phyloP scores from a whole-genome alignment of 1,140 invertebrate species.

The Calephelis nemesis region DNA sequence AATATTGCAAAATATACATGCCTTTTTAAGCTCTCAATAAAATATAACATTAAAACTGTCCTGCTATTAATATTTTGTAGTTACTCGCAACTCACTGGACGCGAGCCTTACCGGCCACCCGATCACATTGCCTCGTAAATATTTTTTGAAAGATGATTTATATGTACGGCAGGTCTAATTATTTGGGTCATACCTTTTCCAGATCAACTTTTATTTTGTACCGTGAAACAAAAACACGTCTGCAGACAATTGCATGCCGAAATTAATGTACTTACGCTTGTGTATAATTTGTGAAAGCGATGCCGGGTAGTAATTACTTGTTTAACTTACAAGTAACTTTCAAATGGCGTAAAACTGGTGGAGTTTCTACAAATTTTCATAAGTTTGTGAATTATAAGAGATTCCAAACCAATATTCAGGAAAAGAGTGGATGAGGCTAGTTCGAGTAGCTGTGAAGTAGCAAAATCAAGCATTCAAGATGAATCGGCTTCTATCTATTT shows the following conservation, averaged over 20 bases:
- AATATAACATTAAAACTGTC: too few relatives aligned
- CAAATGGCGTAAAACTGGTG: constrained; percentile 9
- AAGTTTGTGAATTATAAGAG: too few relatives aligned
- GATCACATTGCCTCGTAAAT: constrained; percentile 60
- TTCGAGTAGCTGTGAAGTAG: too few relatives aligned
- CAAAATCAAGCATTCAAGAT: too few relatives aligned
- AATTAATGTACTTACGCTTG: constrained; percentile 20
- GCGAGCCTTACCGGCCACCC: constrained; percentile 47
- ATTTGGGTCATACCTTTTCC: constrained; percentile 61
- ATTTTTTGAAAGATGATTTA: constrained; percentile 69
- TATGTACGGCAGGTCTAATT: constrained; percentile 61
- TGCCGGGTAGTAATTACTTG: constrained; percentile 9
- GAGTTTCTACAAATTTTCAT: background rate
- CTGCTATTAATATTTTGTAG: background rate
- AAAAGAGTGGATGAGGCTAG: too few relatives aligned
- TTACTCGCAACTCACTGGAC: constrained; percentile 24
- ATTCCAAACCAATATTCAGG: too few relatives aligned
- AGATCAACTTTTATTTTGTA: constrained; percentile 53
- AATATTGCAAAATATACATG: too few relatives aligned
- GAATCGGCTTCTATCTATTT: too few relatives aligned
- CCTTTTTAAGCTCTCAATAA: too few relatives aligned
- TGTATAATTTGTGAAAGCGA: constrained; percentile 24
- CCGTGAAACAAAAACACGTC: constrained; percentile 31
- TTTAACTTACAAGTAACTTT: constrained; percentile 10
- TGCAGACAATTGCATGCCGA: constrained; percentile 29